Evolutionary conservation across 2,888 invertebrate species (phyloP).

Genomic region (Nesidiocoris tenuis): DNA sequence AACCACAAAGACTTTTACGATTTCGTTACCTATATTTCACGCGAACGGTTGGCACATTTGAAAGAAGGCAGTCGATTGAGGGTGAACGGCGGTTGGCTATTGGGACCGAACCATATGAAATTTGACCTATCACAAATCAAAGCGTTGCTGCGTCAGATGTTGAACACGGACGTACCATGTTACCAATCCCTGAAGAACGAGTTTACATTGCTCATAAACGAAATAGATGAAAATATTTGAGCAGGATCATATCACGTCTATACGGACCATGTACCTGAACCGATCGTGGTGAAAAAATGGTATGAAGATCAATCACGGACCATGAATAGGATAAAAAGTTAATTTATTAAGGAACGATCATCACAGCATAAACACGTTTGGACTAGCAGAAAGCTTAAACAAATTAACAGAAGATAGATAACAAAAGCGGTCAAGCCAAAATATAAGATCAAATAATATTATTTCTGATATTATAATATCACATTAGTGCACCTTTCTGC

Average conservation of each 20-base stretch:
- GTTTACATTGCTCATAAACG: neutral
- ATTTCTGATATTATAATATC: too few relatives aligned
- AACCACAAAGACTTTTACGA: constrained; percentile 69
- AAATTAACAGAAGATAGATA: neutral
- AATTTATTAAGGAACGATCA: neutral
- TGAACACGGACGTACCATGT: neutral
- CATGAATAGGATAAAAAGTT: too few relatives aligned
- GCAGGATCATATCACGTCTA: too few relatives aligned
- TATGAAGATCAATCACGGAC: too few relatives aligned
- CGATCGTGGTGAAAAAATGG: too few relatives aligned
- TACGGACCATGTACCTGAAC: too few relatives aligned
- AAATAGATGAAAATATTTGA: neutral
- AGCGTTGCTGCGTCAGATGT: neutral
- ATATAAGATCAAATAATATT: too few relatives aligned
- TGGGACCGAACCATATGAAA: constrained; percentile 19
- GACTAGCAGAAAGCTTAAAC: neutral
- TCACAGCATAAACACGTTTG: neutral
- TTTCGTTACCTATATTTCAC: constrained; percentile 65
- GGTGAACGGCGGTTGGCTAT: constrained; percentile 23
- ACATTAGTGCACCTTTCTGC: too few relatives aligned
- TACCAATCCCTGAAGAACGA: neutral
- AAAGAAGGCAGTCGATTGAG: neutral
- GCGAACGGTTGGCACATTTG: constrained; percentile 58
- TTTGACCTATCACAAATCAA: constrained; percentile 29
- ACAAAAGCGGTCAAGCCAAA: neutral